These are phyloP conservation scores for Holothuria glaberrima DNA, from an alignment of 35 echinoderm and acorn worm genomes.

Conservation along the genomic window DNA sequence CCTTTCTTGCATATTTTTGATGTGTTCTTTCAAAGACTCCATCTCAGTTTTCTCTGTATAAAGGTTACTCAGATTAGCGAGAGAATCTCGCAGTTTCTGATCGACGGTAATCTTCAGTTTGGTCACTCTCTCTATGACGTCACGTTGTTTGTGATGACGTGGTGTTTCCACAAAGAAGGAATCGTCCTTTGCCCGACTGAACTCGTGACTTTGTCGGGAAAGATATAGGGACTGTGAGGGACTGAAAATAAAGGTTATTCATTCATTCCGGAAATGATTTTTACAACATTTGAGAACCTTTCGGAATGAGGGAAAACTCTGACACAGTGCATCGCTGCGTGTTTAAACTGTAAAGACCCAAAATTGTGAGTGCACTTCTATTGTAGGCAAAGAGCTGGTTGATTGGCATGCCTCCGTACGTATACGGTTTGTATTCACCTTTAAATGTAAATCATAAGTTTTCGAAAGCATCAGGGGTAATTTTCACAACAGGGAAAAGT, in stretches of 20 bases:
- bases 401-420: too few relatives aligned
- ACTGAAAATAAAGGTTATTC: not conserved
- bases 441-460: too few relatives aligned
- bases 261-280: not conserved
- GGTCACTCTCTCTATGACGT: slow-evolving; percentile 16
- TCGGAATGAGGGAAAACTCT: too few relatives aligned
- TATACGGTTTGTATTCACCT: too few relatives aligned
- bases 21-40: slow-evolving; percentile 11
- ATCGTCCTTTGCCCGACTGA: slow-evolving; percentile 22
- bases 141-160: slow-evolving; percentile 4
- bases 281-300: not conserved
- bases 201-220: not conserved
- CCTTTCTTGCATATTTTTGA: slow-evolving; percentile 38
- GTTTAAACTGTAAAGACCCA: too few relatives aligned
- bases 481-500: too few relatives aligned
- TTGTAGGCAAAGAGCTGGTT: too few relatives aligned
- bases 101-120: slow-evolving; percentile 55
- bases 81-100: slow-evolving; percentile 34
- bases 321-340: too few relatives aligned
- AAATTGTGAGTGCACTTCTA: too few relatives aligned
- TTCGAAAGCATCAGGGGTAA: too few relatives aligned
- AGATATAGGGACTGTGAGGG: slow-evolving; percentile 3
- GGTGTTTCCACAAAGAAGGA: not conserved
- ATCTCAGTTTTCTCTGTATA: slow-evolving; percentile 22
- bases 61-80: slow-evolving; percentile 17